Evolutionary conservation across 2,113 vertebrate species (phyloP).

Genomic region (Ancistrus triradiatus): DNA sequence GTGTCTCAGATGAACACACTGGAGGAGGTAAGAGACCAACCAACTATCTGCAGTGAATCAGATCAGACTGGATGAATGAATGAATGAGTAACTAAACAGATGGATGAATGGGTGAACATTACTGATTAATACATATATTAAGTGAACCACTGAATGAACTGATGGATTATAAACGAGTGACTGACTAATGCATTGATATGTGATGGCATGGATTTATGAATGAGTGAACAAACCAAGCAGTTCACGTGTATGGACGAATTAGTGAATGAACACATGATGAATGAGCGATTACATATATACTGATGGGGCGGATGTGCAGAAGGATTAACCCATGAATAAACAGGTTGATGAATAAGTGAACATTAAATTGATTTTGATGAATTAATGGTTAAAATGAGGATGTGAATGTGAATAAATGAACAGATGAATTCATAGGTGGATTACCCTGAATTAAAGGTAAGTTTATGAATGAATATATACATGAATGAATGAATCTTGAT

Average conservation of each 20-base stretch:
- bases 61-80: rapidly evolving
- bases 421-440: not conserved
- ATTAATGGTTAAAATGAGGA: not conserved
- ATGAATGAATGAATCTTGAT: no score
- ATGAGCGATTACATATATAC: no score
- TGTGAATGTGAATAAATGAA: not conserved
- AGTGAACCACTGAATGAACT: not conserved
- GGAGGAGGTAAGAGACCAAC: conserved; percentile 78
- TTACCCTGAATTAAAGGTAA: not conserved
- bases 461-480: not conserved
- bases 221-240: not conserved
- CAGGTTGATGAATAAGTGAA: not conserved
- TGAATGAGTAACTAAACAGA: not conserved
- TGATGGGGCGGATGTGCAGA: not conserved
- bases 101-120: not conserved
- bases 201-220: no score
- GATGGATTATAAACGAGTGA: no score
- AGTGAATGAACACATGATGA: no score
- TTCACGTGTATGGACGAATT: no score
- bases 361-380: no score
- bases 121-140: no score
- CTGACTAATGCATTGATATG: no score
- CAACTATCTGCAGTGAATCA: no score
- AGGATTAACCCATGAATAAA: not conserved
- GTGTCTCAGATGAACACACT: conserved; percentile 89